Percentiles rank a stretch among this genome's conserved stretches.
phyloP scores from a whole-genome alignment of 2,113 vertebrate species.

The Zeus faber region DNA sequence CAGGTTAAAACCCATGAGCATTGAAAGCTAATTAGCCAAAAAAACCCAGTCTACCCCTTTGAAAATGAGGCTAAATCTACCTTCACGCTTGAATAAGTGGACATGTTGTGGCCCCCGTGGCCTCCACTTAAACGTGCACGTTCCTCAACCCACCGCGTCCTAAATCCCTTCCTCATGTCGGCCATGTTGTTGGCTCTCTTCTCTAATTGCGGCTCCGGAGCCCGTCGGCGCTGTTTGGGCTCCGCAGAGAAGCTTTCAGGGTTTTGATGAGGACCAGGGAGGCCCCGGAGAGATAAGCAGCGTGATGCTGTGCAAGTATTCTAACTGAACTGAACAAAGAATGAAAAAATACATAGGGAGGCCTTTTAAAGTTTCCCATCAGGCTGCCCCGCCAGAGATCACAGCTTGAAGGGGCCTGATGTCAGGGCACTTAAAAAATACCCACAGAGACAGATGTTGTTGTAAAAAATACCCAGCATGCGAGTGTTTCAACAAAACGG shows the following conservation, averaged over 20 bases:
- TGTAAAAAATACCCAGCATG: no score
- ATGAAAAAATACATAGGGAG: no score
- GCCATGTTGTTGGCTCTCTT: conserved; percentile 24
- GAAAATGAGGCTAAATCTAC: no score
- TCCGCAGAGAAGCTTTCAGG: conserved; percentile 33
- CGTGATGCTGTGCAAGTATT: no score
- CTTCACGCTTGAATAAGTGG: conserved; percentile 12
- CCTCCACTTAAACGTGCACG: conserved; percentile 38
- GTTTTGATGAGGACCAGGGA: conserved; percentile 41
- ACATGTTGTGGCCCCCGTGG: conserved; percentile 15
- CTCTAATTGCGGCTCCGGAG: conserved; percentile 46
- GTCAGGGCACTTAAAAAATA: conserved; percentile 20
- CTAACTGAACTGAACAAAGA: no score
- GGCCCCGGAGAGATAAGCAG: conserved; percentile 37
- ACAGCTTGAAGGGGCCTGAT: conserved; percentile 36
- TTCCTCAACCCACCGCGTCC: conserved; percentile 40
- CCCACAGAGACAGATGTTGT: no score
- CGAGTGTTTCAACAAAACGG: no score
- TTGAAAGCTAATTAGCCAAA: background rate
- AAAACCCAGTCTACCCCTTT: background rate
- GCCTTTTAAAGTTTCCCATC: conserved; percentile 30
- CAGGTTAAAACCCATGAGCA: no score
- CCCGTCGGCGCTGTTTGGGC: conserved; percentile 26
- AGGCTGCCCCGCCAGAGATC: conserved; percentile 30
- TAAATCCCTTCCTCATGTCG: conserved; percentile 48